These are phyloP conservation scores for Periparus ater DNA, from an alignment of 2,797 vertebrate genomes.

Conservation along the genomic window DNA sequence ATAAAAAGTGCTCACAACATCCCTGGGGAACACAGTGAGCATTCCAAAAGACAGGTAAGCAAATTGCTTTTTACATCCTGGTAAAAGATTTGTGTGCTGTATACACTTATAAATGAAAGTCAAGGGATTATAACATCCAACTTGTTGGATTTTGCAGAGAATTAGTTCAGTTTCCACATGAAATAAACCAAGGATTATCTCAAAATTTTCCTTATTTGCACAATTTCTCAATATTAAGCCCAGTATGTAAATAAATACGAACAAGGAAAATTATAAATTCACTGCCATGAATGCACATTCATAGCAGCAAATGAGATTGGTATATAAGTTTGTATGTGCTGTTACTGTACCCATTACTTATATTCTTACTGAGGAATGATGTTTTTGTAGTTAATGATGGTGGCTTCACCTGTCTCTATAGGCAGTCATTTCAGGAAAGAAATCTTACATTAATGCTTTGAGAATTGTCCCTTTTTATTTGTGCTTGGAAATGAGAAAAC, in stretches of 20 bases:
- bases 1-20: constrained; percentile 91
- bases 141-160: background rate
- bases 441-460: background rate
- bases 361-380: background rate
- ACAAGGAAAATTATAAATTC: background rate
- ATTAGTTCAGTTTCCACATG: background rate
- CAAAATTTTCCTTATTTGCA: background rate
- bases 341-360: background rate
- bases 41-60: constrained; percentile 90
- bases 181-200: background rate
- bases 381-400: background rate
- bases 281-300: background rate
- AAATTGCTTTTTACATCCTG: background rate
- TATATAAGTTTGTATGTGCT: background rate
- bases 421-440: background rate
- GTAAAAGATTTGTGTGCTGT: background rate
- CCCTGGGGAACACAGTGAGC: constrained; percentile 91
- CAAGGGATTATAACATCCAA: background rate
- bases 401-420: background rate
- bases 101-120: background rate
- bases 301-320: background rate
- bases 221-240: background rate
- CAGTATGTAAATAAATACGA: background rate
- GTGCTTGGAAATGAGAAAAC: background rate
- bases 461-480: background rate